Base-by-base conservation (phyloP, 2,113 vertebrate species). In the Rhagologus leucostigma region DNA sequence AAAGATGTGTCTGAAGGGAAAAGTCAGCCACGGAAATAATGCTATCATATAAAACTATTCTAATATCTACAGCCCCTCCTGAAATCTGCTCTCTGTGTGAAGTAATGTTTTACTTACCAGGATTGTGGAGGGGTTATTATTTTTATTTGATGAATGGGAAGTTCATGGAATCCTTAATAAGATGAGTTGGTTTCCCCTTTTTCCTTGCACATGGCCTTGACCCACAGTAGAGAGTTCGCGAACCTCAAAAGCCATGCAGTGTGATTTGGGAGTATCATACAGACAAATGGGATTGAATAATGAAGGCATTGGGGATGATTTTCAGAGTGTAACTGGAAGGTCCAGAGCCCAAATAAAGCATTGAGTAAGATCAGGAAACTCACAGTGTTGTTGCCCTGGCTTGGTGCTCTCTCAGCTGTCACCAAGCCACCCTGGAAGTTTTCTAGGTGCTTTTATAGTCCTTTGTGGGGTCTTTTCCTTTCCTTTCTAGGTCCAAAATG, bases 1-100 rank as follows among this genome's bases (percentile, higher is more conserved):
- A 80, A 87, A 84, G 41, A 71, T 60, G 16, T 62, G 20, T 74
- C 80, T 75, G 78, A 90, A 92, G n/a, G 73, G 53, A 84, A 82
- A 79, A 95, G 82, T 87, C 91, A 95, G 19, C 41, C 37, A 44
- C 60, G 60, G 84, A 94, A 91, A 26, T 74, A 87, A 55, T 29
- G 27, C 32, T 50, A 0, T 87, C 20, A 3, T 53, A 46, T 52
- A 59, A 74, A 79, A 90, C 46, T 83, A 46, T 7, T 70, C 1
- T 0, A 55, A 33, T 17, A 16, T 49, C 78, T 35, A 1, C 33
- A 50, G 37, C 30, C 26, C 27, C 35, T 68, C 64, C 76, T 77
- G 70, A 80, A 91, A 74, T 11, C 33, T 32, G 19, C 42, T 82
- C 22, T 46, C 27, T 52, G 62, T 92, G 76, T 80, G 46, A 35